Percentiles rank a stretch among this genome's conserved stretches.
phyloP scores from a whole-genome alignment of 2,888 invertebrate species.

The Latrodectus hesperus region DNA sequence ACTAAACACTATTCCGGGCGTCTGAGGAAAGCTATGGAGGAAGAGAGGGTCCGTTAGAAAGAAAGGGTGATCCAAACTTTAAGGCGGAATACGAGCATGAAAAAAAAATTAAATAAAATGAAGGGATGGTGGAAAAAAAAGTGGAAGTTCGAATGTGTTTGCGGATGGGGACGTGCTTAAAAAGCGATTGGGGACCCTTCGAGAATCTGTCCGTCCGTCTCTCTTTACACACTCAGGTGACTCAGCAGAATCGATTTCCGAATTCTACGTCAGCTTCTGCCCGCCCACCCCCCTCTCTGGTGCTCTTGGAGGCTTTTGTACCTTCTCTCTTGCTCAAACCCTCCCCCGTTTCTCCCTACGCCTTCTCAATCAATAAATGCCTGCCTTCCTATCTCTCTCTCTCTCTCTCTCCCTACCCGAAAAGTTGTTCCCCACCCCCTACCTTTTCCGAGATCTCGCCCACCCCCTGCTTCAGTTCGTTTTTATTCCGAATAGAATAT shows the following conservation, averaged over 20 bases:
- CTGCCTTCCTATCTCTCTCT: slow-evolving; percentile 47
- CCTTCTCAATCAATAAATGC: slow-evolving; percentile 61
- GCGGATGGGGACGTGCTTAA: slow-evolving; percentile 64
- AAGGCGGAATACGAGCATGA: neutral
- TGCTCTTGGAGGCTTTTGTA: slow-evolving; percentile 39
- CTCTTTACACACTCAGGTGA: slow-evolving; percentile 59
- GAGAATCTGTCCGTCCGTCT: slow-evolving; percentile 31
- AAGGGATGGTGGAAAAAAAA: slow-evolving; percentile 10
- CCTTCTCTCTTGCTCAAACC: slow-evolving; percentile 4
- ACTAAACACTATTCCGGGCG: neutral
- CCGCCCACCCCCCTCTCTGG: neutral
- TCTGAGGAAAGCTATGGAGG: neutral
- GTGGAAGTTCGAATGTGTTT: slow-evolving; percentile 44
- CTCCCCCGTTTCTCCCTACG: slow-evolving; percentile 3
- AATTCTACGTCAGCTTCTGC: slow-evolving; percentile 58
- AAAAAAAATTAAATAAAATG: slow-evolving; percentile 9
- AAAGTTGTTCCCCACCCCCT: slow-evolving; percentile 16
- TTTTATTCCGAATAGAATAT: slow-evolving; percentile 60
- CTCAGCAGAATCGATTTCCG: slow-evolving; percentile 67
- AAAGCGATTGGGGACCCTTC: slow-evolving; percentile 61
- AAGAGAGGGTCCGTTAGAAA: neutral
- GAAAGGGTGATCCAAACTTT: neutral
- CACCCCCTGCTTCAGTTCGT: slow-evolving; percentile 14
- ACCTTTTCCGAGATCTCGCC: slow-evolving; percentile 8
- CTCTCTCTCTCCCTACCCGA: neutral